phyloP scores from a whole-genome alignment of 2,113 vertebrate species.

The Hemiscyllium ocellatum region DNA sequence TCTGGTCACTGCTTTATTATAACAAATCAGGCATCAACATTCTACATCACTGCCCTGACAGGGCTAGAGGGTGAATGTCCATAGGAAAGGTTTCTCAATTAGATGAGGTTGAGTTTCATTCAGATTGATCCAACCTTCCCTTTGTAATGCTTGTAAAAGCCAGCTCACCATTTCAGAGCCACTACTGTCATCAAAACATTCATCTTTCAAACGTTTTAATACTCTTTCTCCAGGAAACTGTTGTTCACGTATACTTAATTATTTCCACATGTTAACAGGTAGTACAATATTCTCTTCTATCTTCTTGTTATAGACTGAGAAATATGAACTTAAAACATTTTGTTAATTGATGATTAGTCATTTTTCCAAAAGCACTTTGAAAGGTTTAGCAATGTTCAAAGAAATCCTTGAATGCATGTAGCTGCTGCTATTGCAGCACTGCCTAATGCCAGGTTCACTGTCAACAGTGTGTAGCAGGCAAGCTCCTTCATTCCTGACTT shows the following conservation, averaged over 20 bases:
- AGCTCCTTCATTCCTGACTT: not conserved
- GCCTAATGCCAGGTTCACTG: not conserved
- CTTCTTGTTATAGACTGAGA: not conserved
- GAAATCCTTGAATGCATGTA: not conserved
- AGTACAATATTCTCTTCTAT: not conserved
- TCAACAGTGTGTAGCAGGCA: not conserved
- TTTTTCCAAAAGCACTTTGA: not conserved
- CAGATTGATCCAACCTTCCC: not conserved
- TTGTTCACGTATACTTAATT: not conserved
- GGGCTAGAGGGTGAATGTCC: not conserved
- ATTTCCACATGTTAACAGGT: not conserved
- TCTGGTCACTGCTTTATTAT: not conserved
- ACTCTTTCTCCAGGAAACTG: not conserved
- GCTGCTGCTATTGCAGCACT: not conserved
- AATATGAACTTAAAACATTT: not conserved
- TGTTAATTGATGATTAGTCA: not conserved
- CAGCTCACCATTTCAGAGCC: not conserved
- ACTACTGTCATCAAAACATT: not conserved
- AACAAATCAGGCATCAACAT: not conserved
- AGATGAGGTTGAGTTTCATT: not conserved
- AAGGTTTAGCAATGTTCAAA: not conserved
- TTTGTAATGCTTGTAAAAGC: not conserved
- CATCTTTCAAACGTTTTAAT: not conserved
- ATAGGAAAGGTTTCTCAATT: not conserved
- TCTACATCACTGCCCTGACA: not conserved